Conservation (phyloP, 2,113 vertebrate genomes). For the Proteles cristata region DNA sequence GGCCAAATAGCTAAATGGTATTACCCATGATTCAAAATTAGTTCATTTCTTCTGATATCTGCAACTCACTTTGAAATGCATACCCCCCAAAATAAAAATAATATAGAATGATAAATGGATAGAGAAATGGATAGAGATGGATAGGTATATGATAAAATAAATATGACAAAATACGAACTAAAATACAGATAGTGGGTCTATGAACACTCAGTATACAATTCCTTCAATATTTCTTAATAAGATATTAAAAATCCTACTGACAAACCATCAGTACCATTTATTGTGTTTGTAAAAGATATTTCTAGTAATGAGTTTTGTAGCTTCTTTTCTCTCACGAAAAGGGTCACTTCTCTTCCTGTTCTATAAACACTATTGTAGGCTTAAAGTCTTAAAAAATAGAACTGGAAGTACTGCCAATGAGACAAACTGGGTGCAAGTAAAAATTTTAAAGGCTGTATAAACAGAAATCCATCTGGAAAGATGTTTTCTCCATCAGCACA, state of each 20-base stretch:
- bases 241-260: slow-evolving; percentile 23
- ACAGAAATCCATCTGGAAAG: slow-evolving; percentile 80
- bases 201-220: background rate
- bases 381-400: slow-evolving; percentile 70
- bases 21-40: background rate
- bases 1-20: background rate
- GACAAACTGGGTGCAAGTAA: slow-evolving; percentile 70
- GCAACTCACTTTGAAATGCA: slow-evolving; percentile 25
- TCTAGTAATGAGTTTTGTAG: slow-evolving; percentile 19
- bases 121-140: background rate
- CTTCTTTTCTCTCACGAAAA: slow-evolving; percentile 59
- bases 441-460: slow-evolving; percentile 77
- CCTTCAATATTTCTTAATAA: slow-evolving; percentile 41
- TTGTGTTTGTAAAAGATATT: slow-evolving; percentile 35
- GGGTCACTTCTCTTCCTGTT: slow-evolving; percentile 66
- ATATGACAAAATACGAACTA: slow-evolving; percentile 31
- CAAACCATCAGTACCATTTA: background rate
- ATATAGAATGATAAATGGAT: background rate
- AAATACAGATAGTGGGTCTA: background rate
- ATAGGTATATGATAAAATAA: background rate
- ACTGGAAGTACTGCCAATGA: slow-evolving; percentile 76
- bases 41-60: background rate
- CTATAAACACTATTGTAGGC: slow-evolving; percentile 64
- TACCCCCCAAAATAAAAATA: background rate
- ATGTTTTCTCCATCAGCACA: slow-evolving; percentile 67